Conservation (phyloP, 2,113 vertebrate genomes). For the Mus pahari region DNA sequence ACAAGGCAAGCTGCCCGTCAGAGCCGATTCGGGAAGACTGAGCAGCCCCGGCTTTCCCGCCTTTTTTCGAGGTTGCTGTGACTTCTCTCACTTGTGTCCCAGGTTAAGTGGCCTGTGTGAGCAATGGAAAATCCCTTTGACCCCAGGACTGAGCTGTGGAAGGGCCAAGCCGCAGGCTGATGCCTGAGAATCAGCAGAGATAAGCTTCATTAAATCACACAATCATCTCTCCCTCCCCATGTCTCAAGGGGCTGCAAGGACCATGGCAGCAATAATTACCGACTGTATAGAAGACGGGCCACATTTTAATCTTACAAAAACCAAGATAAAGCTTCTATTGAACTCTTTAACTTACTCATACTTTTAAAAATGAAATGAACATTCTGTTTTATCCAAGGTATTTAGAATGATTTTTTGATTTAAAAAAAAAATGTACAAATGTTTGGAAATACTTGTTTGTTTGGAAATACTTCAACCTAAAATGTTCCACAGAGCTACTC, state of each 20-base stretch:
- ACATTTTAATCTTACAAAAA: not conserved
- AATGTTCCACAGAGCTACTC: conserved; percentile 4
- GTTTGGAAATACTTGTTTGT: not conserved
- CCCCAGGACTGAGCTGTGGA: not conserved
- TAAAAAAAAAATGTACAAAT: not conserved
- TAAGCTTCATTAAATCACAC: not conserved
- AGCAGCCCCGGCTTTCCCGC: not conserved
- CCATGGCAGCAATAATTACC: not conserved
- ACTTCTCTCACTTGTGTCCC: not conserved
- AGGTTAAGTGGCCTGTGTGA: not conserved
- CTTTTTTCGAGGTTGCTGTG: not conserved
- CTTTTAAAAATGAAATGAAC: not conserved
- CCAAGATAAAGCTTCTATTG: not conserved
- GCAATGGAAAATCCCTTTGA: not conserved
- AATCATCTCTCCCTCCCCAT: not conserved
- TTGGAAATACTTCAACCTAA: conserved; percentile 22
- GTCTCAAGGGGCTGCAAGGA: not conserved
- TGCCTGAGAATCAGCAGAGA: not conserved
- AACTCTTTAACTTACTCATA: not conserved
- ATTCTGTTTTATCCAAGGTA: not conserved
- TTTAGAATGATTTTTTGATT: conserved; percentile 16
- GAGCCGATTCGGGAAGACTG: not conserved
- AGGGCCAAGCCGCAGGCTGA: not conserved
- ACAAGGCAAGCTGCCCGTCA: not conserved
- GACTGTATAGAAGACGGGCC: not conserved